phyloP scores from a whole-genome alignment of 2,888 invertebrate genomes.

The Caenorhabditis japonica region DNA sequence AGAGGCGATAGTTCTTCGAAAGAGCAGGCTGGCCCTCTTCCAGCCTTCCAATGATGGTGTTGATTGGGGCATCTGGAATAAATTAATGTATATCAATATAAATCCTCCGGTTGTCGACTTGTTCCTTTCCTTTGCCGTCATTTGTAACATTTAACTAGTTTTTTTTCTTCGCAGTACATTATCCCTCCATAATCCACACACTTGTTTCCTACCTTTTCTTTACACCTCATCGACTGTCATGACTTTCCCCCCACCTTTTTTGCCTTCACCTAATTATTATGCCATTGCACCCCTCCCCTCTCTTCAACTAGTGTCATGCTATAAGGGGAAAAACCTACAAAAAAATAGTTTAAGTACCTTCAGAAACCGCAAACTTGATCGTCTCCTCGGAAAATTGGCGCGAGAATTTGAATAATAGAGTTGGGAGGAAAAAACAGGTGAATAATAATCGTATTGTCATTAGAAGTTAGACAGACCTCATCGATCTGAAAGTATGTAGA shows the following conservation, averaged over 20 bases:
- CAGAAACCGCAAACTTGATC: conserved; percentile 34
- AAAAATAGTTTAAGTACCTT: conserved; percentile 15
- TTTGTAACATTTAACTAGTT: not conserved
- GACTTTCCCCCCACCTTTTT: too few species aligned
- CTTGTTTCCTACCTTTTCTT: not conserved
- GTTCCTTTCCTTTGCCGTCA: too few species aligned
- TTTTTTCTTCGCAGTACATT: not conserved
- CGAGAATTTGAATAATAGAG: conserved; percentile 6
- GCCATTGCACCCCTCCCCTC: too few species aligned
- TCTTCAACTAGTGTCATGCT: too few species aligned
- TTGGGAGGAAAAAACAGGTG: not conserved
- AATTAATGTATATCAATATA: too few species aligned
- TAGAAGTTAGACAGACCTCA: conserved; percentile 29
- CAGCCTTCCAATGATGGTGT: conserved; percentile 41
- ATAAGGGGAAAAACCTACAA: conserved; percentile 14
- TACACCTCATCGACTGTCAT: conserved; percentile 33
- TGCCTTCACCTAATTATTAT: not conserved
- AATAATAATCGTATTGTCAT: conserved; percentile 33
- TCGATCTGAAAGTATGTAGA: conserved; percentile 43
- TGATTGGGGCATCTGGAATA: conserved; percentile 49
- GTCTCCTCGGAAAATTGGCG: conserved; percentile 38
- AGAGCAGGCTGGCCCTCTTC: not conserved
- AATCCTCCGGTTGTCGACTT: too few species aligned
- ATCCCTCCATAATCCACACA: too few species aligned
- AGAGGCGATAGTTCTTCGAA: conserved; percentile 45